Evolutionary conservation across 2,797 vertebrate genomes (phyloP), one percentile per base, ranked within the genome.

Genomic region (Typhlichthys eigenmanni): DNA sequence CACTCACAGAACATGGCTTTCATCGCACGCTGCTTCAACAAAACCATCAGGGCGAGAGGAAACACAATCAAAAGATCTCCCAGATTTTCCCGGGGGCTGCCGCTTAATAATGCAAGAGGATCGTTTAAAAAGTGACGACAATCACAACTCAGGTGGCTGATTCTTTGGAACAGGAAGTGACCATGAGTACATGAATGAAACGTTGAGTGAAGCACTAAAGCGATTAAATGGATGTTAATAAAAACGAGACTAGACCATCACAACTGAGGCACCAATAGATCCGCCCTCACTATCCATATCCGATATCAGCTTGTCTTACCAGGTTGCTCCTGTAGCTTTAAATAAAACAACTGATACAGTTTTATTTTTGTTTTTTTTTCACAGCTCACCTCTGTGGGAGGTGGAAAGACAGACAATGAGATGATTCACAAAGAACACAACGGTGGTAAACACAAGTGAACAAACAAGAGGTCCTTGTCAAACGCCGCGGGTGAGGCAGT

Each of bases 401-500:
- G 62, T 19, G 55, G 68, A 19, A 14, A 24, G 11, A 12, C 58
- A 14, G 58, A 61, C 9, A 29, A 9, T 66, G 65, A 54, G 63
- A 78, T 85, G 75, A 85, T 79, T 85, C 76, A 85, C 74, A 60
- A 64, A 57, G 62, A 75, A 59, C 72, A 62, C 72, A 62, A 71
- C 79, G 75, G 75, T 48, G 55, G 60, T 48, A 66, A 47, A 71
- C 74, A 75, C 43, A 72, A 74, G 78, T 7, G 58, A 48, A 32
- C 58, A 55, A 60, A 34, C 29, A 60, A 47, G 38, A 65, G 77
- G 71, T 68, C 56, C 60, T 76, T 65, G 72, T 84, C 79, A 87
- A 88, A 87, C 79, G 75, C 80, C 83, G 81, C 57, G 74, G 69
- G 65, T 85, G 82, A 88, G 83, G 86, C 83, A 86, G 77, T 69